A percentile compares a stretch with the other conserved stretches of the same genome.
These are phyloP conservation scores for Drosophila tsacasi DNA, from an alignment of 1,140 invertebrate genomes.

Conservation along the genomic window DNA sequence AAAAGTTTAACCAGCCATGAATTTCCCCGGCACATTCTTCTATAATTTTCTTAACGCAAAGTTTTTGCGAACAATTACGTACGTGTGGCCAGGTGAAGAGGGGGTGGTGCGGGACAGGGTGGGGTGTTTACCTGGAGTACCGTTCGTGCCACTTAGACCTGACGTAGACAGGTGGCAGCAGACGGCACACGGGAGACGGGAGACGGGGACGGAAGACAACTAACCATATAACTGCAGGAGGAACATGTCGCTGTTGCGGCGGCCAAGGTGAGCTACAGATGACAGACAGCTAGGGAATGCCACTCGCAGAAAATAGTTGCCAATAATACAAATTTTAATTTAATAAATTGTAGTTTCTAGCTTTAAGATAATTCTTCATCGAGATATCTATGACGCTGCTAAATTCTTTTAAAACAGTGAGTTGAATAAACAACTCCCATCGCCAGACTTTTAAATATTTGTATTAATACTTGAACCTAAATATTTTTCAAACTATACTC, in stretches of 20 bases:
- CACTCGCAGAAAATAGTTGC: too few species aligned
- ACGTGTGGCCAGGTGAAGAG: conserved; percentile 45
- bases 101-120: too few species aligned
- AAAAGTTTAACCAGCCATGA: conserved; percentile 62
- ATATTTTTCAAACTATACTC: too few species aligned
- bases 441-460: too few species aligned
- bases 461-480: too few species aligned
- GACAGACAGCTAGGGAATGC: conserved; percentile 51
- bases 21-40: conserved; percentile 63
- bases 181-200: not conserved
- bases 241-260: conserved; percentile 62
- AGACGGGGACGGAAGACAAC: conserved; percentile 15
- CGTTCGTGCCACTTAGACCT: conserved; percentile 41
- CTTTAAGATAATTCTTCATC: too few species aligned
- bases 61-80: conserved; percentile 76
- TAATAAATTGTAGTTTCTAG: too few species aligned
- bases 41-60: conserved; percentile 74
- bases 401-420: too few species aligned
- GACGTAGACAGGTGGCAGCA: conserved; percentile 12
- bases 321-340: too few species aligned
- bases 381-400: too few species aligned
- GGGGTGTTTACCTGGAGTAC: not conserved
- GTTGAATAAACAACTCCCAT: too few species aligned
- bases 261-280: conserved; percentile 64
- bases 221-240: conserved; percentile 56